Evolutionary conservation across 2,888 invertebrate species (phyloP).

Genomic region (Yponomeuta cagnagella): DNA sequence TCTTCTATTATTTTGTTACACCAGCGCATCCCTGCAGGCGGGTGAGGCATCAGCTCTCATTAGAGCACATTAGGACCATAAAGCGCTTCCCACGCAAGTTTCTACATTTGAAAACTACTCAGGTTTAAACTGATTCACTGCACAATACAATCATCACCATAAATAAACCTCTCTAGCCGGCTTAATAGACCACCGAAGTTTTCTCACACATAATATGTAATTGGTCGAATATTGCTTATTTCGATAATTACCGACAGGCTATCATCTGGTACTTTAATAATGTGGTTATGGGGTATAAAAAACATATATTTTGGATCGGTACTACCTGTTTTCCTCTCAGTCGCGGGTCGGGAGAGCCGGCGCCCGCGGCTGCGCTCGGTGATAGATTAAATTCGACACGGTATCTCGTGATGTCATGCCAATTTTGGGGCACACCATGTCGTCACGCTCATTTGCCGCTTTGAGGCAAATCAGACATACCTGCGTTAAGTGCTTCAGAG

Average conservation of each 20-base stretch:
- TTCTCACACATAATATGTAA: not conserved
- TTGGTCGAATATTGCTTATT: conserved; percentile 20
- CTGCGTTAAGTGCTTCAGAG: conserved; percentile 8
- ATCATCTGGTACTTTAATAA: not conserved
- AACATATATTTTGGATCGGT: conserved; percentile 42
- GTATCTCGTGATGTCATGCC: conserved; percentile 72
- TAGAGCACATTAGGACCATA: conserved; percentile 9
- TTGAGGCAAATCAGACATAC: conserved; percentile 16
- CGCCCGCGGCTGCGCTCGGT: conserved; percentile 60
- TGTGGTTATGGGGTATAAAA: conserved; percentile 24
- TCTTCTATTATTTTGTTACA: not conserved
- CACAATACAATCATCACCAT: conserved; percentile 3
- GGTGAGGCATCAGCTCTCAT: not conserved
- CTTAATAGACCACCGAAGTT: not conserved
- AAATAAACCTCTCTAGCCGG: not conserved
- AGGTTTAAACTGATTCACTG: not conserved
- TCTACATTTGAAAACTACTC: conserved; percentile 8
- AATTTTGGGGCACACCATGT: conserved; percentile 55
- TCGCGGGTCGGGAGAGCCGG: conserved; percentile 36
- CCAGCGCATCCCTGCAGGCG: conserved; percentile 6
- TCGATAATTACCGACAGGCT: conserved; percentile 26
- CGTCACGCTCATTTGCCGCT: conserved; percentile 61
- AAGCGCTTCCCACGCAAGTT: conserved; percentile 13
- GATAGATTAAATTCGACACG: conserved; percentile 75
- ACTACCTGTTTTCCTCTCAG: conserved; percentile 60